phyloP scores from a whole-genome alignment of 2,888 invertebrate genomes.

The Stenodema calcarata region DNA sequence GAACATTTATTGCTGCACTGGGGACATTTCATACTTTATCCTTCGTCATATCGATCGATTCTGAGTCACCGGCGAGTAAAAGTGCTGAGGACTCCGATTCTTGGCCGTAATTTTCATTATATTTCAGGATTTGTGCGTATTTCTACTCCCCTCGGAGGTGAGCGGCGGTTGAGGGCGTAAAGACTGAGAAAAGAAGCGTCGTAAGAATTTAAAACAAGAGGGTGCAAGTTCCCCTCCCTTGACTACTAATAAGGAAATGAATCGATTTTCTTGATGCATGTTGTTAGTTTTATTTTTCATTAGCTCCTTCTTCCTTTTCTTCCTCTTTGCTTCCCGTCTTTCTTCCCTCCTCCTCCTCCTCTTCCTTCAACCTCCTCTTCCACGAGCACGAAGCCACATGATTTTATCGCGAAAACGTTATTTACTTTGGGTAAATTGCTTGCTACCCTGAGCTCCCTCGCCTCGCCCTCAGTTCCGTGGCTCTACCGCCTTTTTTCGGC shows the following conservation, averaged over 20 bases:
- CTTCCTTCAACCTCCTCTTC: neutral
- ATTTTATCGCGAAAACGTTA: slow-evolving; percentile 49
- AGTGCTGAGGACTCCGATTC: no score
- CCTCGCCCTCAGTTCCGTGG: neutral
- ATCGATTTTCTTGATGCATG: slow-evolving; percentile 64
- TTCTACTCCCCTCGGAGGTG: neutral
- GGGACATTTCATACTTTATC: no score
- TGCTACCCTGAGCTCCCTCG: slow-evolving; percentile 16
- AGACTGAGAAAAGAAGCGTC: slow-evolving; percentile 21
- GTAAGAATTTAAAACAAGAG: slow-evolving; percentile 40
- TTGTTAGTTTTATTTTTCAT: slow-evolving; percentile 68
- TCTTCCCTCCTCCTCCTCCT: neutral
- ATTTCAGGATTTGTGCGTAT: neutral
- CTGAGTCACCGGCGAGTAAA: no score
- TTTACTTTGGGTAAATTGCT: slow-evolving; percentile 51
- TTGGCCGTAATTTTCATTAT: neutral
- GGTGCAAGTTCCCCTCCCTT: slow-evolving; percentile 21
- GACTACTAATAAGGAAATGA: slow-evolving; percentile 56
- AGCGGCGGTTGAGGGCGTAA: neutral
- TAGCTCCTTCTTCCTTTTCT: slow-evolving; percentile 59
- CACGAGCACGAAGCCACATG: slow-evolving; percentile 37
- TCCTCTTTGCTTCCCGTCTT: slow-evolving; percentile 32
- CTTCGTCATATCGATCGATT: no score
- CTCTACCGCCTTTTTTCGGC: neutral
- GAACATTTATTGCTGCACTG: no score